Conservation (phyloP, 2,888 invertebrate genomes). For the Polia nebulosa region DNA sequence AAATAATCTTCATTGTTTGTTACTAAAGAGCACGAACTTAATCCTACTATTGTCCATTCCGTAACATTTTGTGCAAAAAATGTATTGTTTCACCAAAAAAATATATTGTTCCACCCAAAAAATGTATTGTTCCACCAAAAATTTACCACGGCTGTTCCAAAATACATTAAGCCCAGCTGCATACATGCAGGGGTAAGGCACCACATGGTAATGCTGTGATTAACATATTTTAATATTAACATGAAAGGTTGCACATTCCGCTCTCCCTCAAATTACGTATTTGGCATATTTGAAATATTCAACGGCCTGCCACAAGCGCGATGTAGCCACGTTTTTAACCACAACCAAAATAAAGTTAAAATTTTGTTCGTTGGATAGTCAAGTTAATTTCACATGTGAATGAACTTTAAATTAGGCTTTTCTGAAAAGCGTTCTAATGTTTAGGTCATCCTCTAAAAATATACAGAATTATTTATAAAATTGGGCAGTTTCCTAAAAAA, state of each 20-base stretch:
- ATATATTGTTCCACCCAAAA: neutral
- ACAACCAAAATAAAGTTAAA: constrained; percentile 55
- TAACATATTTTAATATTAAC: constrained; percentile 89
- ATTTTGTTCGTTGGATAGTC: constrained; percentile 43
- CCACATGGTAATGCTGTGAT: constrained; percentile 82
- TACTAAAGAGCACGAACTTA: neutral
- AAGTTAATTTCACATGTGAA: constrained; percentile 53
- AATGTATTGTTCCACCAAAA: neutral
- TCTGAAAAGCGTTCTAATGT: constrained; percentile 17
- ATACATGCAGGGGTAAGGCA: constrained; percentile 74
- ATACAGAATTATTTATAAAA: too few relatives aligned
- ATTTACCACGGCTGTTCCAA: constrained; percentile 17
- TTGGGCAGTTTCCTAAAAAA: too few relatives aligned
- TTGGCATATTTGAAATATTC: constrained; percentile 82
- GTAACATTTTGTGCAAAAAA: neutral
- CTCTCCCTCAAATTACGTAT: constrained; percentile 79
- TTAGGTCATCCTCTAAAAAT: neutral
- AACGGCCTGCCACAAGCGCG: constrained; percentile 62
- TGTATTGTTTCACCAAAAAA: neutral
- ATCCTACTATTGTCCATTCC: neutral
- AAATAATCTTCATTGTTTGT: neutral
- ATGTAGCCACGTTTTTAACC: constrained; percentile 52
- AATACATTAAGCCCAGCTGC: constrained; percentile 67
- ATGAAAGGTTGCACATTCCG: constrained; percentile 73
- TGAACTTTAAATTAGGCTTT: constrained; percentile 35